A percentile compares a stretch with the other conserved stretches of the same genome.
Evolutionary conservation across 2,888 invertebrate species (phyloP).

Genomic region (Fabriciana adippe): DNA sequence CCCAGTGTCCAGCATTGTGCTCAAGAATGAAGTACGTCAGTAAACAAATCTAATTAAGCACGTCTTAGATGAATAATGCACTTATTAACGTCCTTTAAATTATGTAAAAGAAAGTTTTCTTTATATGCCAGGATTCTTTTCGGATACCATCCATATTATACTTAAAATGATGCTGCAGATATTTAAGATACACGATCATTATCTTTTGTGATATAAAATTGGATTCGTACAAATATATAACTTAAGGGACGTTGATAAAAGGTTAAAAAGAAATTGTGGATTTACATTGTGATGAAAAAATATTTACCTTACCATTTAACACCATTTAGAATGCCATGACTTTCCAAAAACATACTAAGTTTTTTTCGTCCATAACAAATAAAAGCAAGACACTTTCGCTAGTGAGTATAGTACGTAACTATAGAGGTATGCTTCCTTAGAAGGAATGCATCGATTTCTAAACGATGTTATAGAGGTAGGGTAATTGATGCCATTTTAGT

Average conservation of each 20-base stretch:
- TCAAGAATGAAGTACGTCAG: conserved; percentile 56
- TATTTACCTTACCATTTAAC: conserved; percentile 5
- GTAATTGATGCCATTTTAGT: conserved; percentile 67
- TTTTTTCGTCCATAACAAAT: too few relatives aligned
- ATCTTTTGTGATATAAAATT: too few relatives aligned
- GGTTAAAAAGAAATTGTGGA: too few relatives aligned
- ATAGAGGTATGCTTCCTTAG: conserved; percentile 7
- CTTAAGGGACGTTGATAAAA: too few relatives aligned
- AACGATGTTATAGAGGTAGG: conserved; percentile 47
- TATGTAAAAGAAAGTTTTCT: too few relatives aligned
- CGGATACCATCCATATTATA: too few relatives aligned
- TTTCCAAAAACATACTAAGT: too few relatives aligned
- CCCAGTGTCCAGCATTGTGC: conserved; percentile 80
- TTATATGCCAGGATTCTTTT: too few relatives aligned
- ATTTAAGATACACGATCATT: too few relatives aligned
- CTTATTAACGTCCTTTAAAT: neutral
- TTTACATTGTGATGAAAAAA: conserved; percentile 8
- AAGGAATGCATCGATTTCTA: conserved; percentile 45
- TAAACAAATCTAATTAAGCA: conserved; percentile 2
- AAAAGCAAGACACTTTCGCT: conserved; percentile 1
- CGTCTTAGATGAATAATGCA: neutral
- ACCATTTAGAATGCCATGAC: neutral
- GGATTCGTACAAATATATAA: too few relatives aligned
- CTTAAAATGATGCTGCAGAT: too few relatives aligned
- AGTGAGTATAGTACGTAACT: conserved; percentile 1